Evolutionary conservation across 1,140 invertebrate species (phyloP), one percentile per base, ranked within the genome.

Genomic region (Bombus soroeensis): DNA sequence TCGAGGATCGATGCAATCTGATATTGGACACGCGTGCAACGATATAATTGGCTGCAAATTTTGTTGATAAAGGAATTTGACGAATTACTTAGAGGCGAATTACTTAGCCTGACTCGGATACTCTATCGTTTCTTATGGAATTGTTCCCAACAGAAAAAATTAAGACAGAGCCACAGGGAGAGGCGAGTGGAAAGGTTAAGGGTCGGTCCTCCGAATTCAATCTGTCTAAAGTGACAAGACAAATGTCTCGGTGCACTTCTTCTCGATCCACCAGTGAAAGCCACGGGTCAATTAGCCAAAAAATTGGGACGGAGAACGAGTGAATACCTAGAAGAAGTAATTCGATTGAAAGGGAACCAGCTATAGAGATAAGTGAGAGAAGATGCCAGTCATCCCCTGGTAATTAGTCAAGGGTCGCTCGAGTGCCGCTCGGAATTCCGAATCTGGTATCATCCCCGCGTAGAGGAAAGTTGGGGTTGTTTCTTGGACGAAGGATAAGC

Each of bases 371-470:
- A 94, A 94, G 94, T 91, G 93, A 93, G 92, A 94, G 93, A 94
- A 95, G 91, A 93, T 92, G 94, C 94, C 91, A 94, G 93, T 95
- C 94, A 95, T 95, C 92, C 94, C 92, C 81, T 57, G 89, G 91
- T 94, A 95, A 95, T 95, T 95, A 95, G 94, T 95, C 93, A 94
- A 94, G 94, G 93, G 93, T 93, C 89, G 91, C 84, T 90, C 70
- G 89, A 91, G 90, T 87, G 82, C 85, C 75, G 85, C 41, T 83
- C 83, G 90, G 87, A 91, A 90, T 90, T 85, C 89, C 81, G 86
- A 88, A 84, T 90, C 87, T 87, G 83, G 81, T 70, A 91, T 87
- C 88, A 84, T 89, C 79, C 84, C 89, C 66, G 57, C 57, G 37
- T 13, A 8, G 39, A 62, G 68, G 73, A 64, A 41, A 53, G 8